Evolutionary conservation across 2,888 invertebrate genomes (phyloP), one percentile per base, ranked within the genome.

Genomic region (Germaria angustata): DNA sequence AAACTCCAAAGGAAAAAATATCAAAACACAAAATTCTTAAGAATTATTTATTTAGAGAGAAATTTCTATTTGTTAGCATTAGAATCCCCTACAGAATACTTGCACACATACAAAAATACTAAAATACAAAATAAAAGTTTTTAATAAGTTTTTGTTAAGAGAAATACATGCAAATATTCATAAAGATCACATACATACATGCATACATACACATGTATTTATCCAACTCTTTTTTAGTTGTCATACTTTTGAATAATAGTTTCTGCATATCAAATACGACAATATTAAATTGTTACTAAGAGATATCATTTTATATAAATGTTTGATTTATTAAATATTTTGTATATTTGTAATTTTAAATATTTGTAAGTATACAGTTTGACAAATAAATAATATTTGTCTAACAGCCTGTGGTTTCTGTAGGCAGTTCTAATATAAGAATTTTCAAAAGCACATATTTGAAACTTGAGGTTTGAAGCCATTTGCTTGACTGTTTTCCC

Each of bases 1-100:
- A 34, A 11, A 15, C 22, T 34, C 11, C 24, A 55, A 22, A 66
- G 15, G 4, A 69, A 55, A 53, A n/a, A 39, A 36, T 34, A 17
- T 36, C 1, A 69, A 55, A 68, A 11, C 24, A 24, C 20, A 9
- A 55, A 72, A 49, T 72, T 57, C 57, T 71, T 46, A 15, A 57
- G 71, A 71, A 71, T 22, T 71, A 55, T 69, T 53, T 53, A 69
- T 66, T 32, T 32, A 34, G 55, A 69, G n/a, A 55, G 44, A 55
- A 57, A 69, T n/a, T 68, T 69, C 32, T 41, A 46, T 53, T 71
- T 46, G 71, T 46, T 46, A 53, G 44, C 9, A n/a, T 2, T 57
- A 34, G 24, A 66, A 66, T 15, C 49, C 46, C 53, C 36, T 8
- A 51, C 9, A 22, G 22, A 22, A 66, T 51, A 34, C 6, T 3